Evolutionary conservation across 1,140 invertebrate genomes (phyloP), one percentile per base, ranked within the genome.

Genomic region (Temnothorax longispinosus): DNA sequence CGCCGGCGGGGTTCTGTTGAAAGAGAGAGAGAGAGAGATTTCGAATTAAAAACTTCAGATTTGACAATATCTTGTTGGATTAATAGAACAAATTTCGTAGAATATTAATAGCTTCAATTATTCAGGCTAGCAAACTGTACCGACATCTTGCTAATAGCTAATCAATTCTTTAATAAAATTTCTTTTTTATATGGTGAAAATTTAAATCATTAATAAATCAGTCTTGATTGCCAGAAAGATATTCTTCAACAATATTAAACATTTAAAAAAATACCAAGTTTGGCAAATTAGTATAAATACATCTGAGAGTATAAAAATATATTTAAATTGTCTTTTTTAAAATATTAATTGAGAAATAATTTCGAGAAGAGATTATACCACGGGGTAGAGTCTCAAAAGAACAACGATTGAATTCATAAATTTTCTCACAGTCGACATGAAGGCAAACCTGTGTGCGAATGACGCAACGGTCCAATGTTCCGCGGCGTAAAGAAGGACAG

Each of bases 361-460:
- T 80, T 80, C n/a, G 52, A 13, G 8, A 71, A 38, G 10, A 71
- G 10, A 71, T 64, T 80, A 11, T 15, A 47, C 18, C 2, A n/a
- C 72, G 5, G 8, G 65, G 0, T 41, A 27, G 32, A n/a, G 65
- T 62, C 47, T 60, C 67, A 35, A 27, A 54, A 60, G 52, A 72
- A 56, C 58, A 71, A 89, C 75, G 67, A 78, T 67, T 84, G 44
- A 89, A 89, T 86, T 89, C 75, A 75, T 74, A 81, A 77, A 87
- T 89, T 77, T 75, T n/a, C 18, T 13, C 38, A 38, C 18, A 50
- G 44, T 21, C 64, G 64, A 54, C 18, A 44, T 21, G 69, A 54
- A 52, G 27, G 58, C 18, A 56, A 44, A 50, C 54, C 44, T 50
- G 32, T 54, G 77, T 50, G 54, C 41, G 38, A 52, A 78, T 69